Evolutionary conservation across 2,888 invertebrate genomes (phyloP), one percentile per base, ranked within the genome.

Genomic region (Archaeoteleia sp.): DNA sequence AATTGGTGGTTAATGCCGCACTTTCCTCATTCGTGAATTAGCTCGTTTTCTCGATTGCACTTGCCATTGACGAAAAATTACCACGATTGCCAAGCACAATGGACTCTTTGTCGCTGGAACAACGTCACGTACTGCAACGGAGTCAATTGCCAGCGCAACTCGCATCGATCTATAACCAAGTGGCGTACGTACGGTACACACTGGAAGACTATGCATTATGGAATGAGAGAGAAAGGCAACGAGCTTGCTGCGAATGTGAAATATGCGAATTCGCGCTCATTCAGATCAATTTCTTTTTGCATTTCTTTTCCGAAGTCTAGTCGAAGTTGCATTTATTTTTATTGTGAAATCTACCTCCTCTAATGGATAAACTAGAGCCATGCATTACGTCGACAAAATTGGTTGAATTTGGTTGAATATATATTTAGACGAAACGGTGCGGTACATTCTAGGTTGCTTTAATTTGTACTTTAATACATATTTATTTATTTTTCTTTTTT

Each of bases 31-130:
- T 37, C 25, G 25, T 25, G 46, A 46, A 57, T 57, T 57, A 57
- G 57, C 57, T 46, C 37, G 45, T 49, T 51, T 30, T 49, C 39
- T 55, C 27, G 39, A 61, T 40, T 40, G 39, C 40, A 13, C 43
- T 46, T 48, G 39, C 58, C 46, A 62, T 71, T 57, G 67, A 45
- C 51, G 51, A 70, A 74, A 75, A 75, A 75, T 74, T 70, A 67
- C 70, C 54, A 40, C 71, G 57, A 74, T 75, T 71, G 74, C 46
- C 32, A 67, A 65, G 54, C 63, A 75, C 75, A 76, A 75, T 75
- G 65, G 69, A 54, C 43, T 55, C 42, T 67, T 73, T 73, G 60
- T 69, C 65, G 48, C 35, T 30, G 32, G 39, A 69, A 68, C 55
- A 49, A 57, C 68, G 53, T 61, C 69, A 65, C 60, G 61, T 69